phyloP scores from a whole-genome alignment of 2,113 vertebrate species.

The Ancistrus triradiatus region DNA sequence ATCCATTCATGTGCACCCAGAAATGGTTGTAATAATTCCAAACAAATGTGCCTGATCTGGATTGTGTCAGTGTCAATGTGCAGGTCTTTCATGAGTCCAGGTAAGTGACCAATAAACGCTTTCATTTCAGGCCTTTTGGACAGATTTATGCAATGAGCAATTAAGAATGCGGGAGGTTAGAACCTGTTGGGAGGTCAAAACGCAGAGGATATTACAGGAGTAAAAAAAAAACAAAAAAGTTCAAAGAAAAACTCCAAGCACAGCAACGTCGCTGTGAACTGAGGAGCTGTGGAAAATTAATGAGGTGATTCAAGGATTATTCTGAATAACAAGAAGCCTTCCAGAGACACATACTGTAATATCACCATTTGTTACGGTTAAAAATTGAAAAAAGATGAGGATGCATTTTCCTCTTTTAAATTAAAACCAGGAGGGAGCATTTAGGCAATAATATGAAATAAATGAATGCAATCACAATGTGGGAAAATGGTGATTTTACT shows the following conservation, averaged over 20 bases:
- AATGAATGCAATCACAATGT: conserved; percentile 68
- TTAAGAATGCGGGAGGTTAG: conserved; percentile 22
- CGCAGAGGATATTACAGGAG: conserved; percentile 11
- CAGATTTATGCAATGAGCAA: conserved; percentile 43
- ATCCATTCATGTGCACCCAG: conserved; percentile 13
- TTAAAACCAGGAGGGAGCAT: conserved; percentile 67
- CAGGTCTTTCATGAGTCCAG: conserved; percentile 35
- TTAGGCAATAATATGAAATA: conserved; percentile 73
- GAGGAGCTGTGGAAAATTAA: conserved; percentile 22
- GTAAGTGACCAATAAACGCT: conserved; percentile 34
- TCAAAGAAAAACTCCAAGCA: conserved; percentile 16
- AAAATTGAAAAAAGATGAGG: conserved; percentile 47
- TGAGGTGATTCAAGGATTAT: conserved; percentile 28
- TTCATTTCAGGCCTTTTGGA: conserved; percentile 33
- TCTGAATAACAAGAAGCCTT: conserved; percentile 31
- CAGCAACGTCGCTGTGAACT: conserved; percentile 3
- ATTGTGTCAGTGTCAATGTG: conserved; percentile 42
- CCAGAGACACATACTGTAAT: conserved; percentile 3
- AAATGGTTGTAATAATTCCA: conserved; percentile 49
- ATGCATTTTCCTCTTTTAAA: conserved; percentile 60
- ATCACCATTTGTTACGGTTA: conserved; percentile 20
- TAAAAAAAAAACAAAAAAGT: conserved; percentile 2
- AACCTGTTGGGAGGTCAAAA: conserved; percentile 8
- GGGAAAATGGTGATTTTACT: conserved; percentile 69
- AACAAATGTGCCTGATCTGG: conserved; percentile 47